phyloP scores from a whole-genome alignment of 2,113 vertebrate genomes.

The Phocoena phocoena region DNA sequence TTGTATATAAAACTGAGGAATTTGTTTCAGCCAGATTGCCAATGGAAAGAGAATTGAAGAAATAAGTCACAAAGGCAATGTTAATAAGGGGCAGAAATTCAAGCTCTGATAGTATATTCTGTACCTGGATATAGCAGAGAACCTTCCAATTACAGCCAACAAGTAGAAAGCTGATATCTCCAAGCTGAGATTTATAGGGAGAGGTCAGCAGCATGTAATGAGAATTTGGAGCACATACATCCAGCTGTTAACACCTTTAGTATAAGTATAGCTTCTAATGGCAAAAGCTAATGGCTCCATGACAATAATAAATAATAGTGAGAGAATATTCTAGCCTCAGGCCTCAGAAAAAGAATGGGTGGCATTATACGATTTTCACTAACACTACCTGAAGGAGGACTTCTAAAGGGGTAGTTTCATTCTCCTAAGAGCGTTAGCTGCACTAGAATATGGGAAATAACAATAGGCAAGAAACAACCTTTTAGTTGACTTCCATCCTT shows the following conservation, averaged over 20 bases:
- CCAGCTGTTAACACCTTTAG: slow-evolving; percentile 60
- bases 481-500: neutral
- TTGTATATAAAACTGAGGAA: slow-evolving; percentile 58
- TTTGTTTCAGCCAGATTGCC: slow-evolving; percentile 64
- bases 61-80: slow-evolving; percentile 73
- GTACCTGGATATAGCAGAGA: slow-evolving; percentile 66
- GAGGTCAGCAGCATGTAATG: slow-evolving; percentile 72
- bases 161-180: slow-evolving; percentile 69
- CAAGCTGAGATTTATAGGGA: slow-evolving; percentile 69
- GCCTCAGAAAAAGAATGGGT: neutral
- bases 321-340: slow-evolving; percentile 59
- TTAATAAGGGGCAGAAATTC: slow-evolving; percentile 78
- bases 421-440: neutral
- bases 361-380: slow-evolving; percentile 35
- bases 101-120: slow-evolving; percentile 65
- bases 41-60: slow-evolving; percentile 65
- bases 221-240: slow-evolving; percentile 76
- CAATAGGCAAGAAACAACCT: neutral
- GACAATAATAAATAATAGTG: slow-evolving; percentile 68
- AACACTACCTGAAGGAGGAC: slow-evolving; percentile 14
- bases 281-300: slow-evolving; percentile 70
- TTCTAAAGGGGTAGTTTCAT: neutral
- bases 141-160: slow-evolving; percentile 78
- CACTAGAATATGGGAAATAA: neutral
- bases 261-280: slow-evolving; percentile 67